Evolutionary conservation across 2,888 invertebrate species (phyloP), one percentile per base, ranked within the genome.

Genomic region (Cheilosia soror): DNA sequence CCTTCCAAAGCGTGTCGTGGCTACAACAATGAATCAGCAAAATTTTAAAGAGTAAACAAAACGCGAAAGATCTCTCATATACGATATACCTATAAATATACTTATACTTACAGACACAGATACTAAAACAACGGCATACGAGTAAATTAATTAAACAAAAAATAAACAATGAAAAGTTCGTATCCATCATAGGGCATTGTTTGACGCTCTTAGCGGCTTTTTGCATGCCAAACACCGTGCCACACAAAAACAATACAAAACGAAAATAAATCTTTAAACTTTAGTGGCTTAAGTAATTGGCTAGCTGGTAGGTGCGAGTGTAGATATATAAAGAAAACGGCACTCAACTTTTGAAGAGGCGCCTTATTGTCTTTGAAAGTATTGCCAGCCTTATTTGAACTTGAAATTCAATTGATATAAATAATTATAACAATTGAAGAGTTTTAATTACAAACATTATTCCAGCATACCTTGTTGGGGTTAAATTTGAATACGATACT

Each of bases 121-220:
- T 58, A 37, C 37, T 37, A 7, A 33, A n/a, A 15, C 25, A 31
- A 0, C n/a, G 60, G 25, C 40, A 15, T 44, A 15, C 15, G 44
- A 44, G 37, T 37, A 11, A 11, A 11, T 11, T 11, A 37, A 37
- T 37, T 37, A 11, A 37, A 11, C 0, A 4, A 37, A 11, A 4
- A 44, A 44, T 20, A 40, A 60, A 29, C 20, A 51, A 71, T 49
- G 29, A 60, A 58, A 40, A 15, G 40, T 29, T 40, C 37, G 49
- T 29, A 37, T 37, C 37, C 25, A 60, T 51, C 49, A 9, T 29
- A 37, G 20, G 49, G 40, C 71, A 60, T 71, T 58, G 49, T 60
- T 71, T 29, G 71, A 60, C 60, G 60, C 60, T 72, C 60, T 29
- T 5, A 40, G 20, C 9, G n/a, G 47, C 57, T 58, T 27, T 71